Base-by-base conservation (phyloP, 1,140 invertebrate genomes). In the Zaprionus lachaisei region DNA sequence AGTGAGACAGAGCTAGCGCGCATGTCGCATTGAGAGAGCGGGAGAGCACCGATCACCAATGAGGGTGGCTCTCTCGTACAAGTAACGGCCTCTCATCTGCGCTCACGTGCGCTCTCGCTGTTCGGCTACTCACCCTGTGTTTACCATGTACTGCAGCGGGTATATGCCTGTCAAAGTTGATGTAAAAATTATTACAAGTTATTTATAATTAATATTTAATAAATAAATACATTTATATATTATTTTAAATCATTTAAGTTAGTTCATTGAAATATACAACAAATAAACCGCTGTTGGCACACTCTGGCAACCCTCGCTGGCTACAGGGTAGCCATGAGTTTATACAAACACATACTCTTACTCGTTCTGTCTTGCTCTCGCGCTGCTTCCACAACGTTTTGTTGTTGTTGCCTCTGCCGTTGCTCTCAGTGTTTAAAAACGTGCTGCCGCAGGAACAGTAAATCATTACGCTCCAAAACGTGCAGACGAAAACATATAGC, bases 391-490 rank as follows among this genome's bases (percentile, higher is more conserved):
- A 38, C 49, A 56, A 68, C 47, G 15, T 61, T 47, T 68, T 38
- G 54, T 56, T 56, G 54, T 56, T 57, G 63, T 20, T 56, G 62
- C 17, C 20, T 54, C 65, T 66, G 66, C 55, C 31, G 44, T 37
- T n/a, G 54, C 49, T 60, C 64, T 67, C n/a, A 44, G 67, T 54
- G 80, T 76, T 86, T 87, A 90, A 89, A 90, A 90, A 90, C 85
- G 85, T 90, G 85, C 85, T 90, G 73, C 72, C 57, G 15, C 69
- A 85, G 82, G 77, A 90, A 90, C 82, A 83, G 85, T 90, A 89
- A 89, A 90, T 87, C 86, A 90, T 90, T 89, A 68, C 76, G 80
- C 70, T 81, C 62, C 64, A 82, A 90, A 89, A 91, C 85, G 85
- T 89, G 85, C 85, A 78, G 79, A 69, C 77, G 83, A 62, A 72